A percentile compares a stretch with the other conserved stretches of the same genome.
Evolutionary conservation across 2,888 invertebrate genomes (phyloP).

Genomic region (Hypolimnas misippus): DNA sequence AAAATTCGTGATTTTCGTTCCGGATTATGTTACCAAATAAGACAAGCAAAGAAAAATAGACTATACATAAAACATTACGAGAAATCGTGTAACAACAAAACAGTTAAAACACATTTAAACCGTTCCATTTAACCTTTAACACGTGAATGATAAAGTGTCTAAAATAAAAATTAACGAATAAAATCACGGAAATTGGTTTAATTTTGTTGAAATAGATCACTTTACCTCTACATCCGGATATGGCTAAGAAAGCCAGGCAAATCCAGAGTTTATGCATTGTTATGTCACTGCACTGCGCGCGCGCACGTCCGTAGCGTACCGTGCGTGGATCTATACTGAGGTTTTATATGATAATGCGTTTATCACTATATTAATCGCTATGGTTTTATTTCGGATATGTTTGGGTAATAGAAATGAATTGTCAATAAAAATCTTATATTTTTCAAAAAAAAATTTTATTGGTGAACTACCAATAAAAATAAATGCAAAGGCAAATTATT

Average conservation of each 20-base stretch:
- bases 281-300: slow-evolving; percentile 33
- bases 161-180: not conserved
- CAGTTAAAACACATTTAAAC: not conserved
- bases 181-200: not conserved
- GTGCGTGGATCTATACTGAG: slow-evolving; percentile 28
- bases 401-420: not conserved
- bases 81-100: not conserved
- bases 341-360: slow-evolving; percentile 6
- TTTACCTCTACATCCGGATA: slow-evolving; percentile 35
- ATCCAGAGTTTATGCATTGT: slow-evolving; percentile 41
- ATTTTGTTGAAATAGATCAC: not conserved
- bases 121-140: slow-evolving; percentile 5
- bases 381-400: not conserved
- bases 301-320: slow-evolving; percentile 32
- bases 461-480: no score
- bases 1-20: no score
- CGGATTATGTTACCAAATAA: no score
- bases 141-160: not conserved
- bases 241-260: slow-evolving; percentile 35
- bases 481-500: no score
- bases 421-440: not conserved
- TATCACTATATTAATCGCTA: not conserved
- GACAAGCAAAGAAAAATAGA: no score
- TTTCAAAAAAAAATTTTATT: no score
- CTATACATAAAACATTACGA: not conserved